Percentiles rank a stretch among this genome's conserved stretches.
phyloP scores from a whole-genome alignment of 2,113 vertebrate species.

The Candoia aspera region DNA sequence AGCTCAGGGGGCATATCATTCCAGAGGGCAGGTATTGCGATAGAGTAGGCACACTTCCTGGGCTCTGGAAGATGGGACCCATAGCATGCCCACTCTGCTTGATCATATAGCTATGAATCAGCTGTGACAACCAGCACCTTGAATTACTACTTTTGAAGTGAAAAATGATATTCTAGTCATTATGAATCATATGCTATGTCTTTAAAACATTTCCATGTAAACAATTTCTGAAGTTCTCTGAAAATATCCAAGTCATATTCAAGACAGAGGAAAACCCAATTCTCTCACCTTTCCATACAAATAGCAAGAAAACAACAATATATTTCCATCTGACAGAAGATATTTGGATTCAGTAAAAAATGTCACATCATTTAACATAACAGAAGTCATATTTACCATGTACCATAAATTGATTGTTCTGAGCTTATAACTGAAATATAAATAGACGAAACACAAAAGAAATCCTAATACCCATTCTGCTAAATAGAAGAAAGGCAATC shows the following conservation, averaged over 20 bases:
- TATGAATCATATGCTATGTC: slow-evolving; percentile 19
- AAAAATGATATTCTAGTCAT: slow-evolving; percentile 24
- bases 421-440: slow-evolving; percentile 56
- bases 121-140: not conserved
- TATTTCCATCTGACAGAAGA: slow-evolving; percentile 21
- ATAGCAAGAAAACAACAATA: not conserved
- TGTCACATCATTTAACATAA: slow-evolving; percentile 64
- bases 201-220: slow-evolving; percentile 49
- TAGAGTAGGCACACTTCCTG: not conserved
- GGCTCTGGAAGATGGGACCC: not conserved
- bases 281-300: slow-evolving; percentile 8
- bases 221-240: slow-evolving; percentile 19
- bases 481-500: slow-evolving; percentile 65
- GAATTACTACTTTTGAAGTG: slow-evolving; percentile 20
- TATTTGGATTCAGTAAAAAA: slow-evolving; percentile 66
- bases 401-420: slow-evolving; percentile 63
- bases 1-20: not conserved
- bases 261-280: not conserved
- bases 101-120: not conserved
- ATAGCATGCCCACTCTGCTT: not conserved
- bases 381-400: slow-evolving; percentile 66
- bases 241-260: slow-evolving; percentile 36
- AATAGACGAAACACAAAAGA: slow-evolving; percentile 66
- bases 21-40: not conserved
- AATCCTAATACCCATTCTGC: slow-evolving; percentile 68